Conservation (phyloP, 2,797 vertebrate species). For the Squalus acanthias region DNA sequence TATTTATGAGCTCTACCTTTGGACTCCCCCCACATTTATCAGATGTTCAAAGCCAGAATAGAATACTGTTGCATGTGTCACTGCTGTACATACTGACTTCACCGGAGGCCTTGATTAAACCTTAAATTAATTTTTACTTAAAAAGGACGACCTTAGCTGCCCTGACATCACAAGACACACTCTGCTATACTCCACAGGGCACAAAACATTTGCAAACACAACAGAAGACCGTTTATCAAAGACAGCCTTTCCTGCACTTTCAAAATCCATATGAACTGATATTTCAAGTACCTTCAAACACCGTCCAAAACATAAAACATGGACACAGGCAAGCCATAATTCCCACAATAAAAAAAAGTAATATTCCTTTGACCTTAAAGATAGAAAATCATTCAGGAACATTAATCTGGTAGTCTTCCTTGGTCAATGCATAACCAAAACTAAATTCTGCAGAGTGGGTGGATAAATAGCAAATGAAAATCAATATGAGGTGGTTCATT, state of each 20-base stretch:
- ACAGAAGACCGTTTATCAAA: neutral
- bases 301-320: neutral
- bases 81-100: neutral
- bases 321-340: neutral
- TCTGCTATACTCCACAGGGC: neutral
- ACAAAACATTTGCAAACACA: neutral
- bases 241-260: neutral
- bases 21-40: neutral
- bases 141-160: neutral
- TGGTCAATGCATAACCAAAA: neutral
- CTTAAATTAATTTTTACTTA: neutral
- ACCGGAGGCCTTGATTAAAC: neutral
- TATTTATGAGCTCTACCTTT: neutral
- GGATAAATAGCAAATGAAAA: no score
- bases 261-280: neutral
- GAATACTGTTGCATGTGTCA: neutral
- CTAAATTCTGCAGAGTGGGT: neutral
- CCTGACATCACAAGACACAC: neutral
- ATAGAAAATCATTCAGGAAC: neutral
- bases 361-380: neutral
- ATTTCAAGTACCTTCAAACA: neutral
- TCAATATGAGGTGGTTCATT: no score
- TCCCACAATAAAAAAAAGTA: neutral
- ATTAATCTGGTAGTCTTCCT: neutral
- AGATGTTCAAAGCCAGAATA: neutral